Percentiles rank a stretch among this genome's conserved stretches.
Evolutionary conservation across 2,797 vertebrate species (phyloP).

Genomic region (Pristis pectinata): DNA sequence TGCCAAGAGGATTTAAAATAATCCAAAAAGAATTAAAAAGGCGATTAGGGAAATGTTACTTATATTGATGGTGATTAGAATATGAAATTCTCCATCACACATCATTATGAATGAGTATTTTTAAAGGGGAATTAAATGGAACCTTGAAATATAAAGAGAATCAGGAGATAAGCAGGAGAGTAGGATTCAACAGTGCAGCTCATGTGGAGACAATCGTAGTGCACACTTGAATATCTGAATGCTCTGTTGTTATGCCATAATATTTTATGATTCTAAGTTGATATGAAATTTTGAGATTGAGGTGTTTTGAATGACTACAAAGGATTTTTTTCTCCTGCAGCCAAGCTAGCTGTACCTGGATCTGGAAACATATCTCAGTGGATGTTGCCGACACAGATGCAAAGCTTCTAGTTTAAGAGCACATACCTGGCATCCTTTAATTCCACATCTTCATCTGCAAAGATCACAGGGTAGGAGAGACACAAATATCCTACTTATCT

Average conservation of each 20-base stretch:
- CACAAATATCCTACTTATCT: too few species aligned
- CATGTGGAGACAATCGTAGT: neutral
- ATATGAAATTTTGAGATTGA: neutral
- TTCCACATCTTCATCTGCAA: too few species aligned
- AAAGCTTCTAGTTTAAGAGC: too few species aligned
- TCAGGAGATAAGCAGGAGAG: neutral
- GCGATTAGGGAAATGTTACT: neutral
- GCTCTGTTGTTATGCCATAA: neutral
- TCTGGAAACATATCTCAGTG: too few species aligned
- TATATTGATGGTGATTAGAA: neutral
- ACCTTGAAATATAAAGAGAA: neutral
- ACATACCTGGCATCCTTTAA: too few species aligned
- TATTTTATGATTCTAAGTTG: neutral
- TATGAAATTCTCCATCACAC: neutral
- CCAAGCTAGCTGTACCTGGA: too few species aligned
- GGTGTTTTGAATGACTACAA: too few species aligned
- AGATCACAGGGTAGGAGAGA: too few species aligned
- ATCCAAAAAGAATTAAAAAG: neutral
- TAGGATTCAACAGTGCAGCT: neutral
- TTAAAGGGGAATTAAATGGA: neutral
- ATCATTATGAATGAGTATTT: neutral
- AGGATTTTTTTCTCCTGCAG: too few species aligned
- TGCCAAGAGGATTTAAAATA: neutral
- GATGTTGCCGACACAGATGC: too few species aligned
- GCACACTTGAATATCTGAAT: neutral